These are phyloP conservation scores for Sebastes dallii DNA, from an alignment of 2,797 vertebrate species.

Conservation along the genomic window DNA sequence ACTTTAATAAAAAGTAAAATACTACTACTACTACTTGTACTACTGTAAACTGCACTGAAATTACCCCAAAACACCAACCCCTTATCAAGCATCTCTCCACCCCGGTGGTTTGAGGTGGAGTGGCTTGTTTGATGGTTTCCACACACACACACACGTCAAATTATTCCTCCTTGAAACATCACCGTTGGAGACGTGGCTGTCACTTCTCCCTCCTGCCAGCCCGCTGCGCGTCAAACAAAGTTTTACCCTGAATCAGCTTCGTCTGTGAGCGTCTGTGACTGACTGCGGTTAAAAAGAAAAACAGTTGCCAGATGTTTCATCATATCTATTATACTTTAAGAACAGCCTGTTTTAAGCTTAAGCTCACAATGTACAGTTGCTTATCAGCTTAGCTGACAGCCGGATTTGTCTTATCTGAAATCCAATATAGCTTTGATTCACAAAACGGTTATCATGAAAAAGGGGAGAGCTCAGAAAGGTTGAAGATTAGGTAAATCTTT, in stretches of 20 bases:
- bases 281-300: not conserved
- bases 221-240: constrained; percentile 26
- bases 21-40: not conserved
- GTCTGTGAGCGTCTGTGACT: constrained; percentile 11
- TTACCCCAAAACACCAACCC: not conserved
- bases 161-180: constrained; percentile 24
- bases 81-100: not conserved
- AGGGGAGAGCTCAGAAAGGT: constrained; percentile 4
- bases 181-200: constrained; percentile 14
- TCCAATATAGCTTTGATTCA: constrained; percentile 30
- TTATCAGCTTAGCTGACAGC: constrained; percentile 37
- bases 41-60: not conserved
- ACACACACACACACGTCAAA: constrained; percentile 10
- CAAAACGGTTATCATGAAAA: constrained; percentile 28
- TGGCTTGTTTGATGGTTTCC: constrained; percentile 7
- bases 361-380: constrained; percentile 31
- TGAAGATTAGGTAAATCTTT: constrained; percentile 9
- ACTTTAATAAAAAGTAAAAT: not conserved
- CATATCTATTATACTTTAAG: constrained; percentile 17
- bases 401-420: constrained; percentile 39
- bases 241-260: constrained; percentile 28
- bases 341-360: constrained; percentile 23
- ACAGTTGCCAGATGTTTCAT: constrained; percentile 50
- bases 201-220: constrained; percentile 16
- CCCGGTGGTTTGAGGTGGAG: not conserved